Evolutionary conservation across 2,113 vertebrate species (phyloP), one percentile per base, ranked within the genome.

Genomic region (Chiloscyllium plagiosum): DNA sequence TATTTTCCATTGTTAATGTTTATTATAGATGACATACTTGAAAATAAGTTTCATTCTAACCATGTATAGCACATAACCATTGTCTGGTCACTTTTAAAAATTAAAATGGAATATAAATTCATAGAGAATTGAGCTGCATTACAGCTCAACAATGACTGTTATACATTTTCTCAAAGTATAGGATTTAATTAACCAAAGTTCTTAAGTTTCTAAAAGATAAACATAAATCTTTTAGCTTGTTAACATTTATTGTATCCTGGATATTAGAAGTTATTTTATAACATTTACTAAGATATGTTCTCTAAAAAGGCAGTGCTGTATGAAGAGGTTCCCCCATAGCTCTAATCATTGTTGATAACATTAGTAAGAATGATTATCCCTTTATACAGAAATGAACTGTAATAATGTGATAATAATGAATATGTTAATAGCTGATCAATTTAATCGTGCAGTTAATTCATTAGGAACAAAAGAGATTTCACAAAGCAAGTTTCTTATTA

Each of bases 361-460:
- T 61, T 61, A 56, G 10, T 90, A 33, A 15, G 87, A 90, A 61
- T 33, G 26, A 90, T 56, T 33, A 33, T 13, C 85, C 6, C n/a
- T 83, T 83, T 83, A 17, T 83, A 83, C 15, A 17, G 78, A 83
- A 83, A 42, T 37, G 37, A 83, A 19, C 15, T 42, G n/a, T 83
- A 13, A 37, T n/a, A 42, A n/a, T 42, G 15, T 42, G 78, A 17
- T 83, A 37, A 12, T 83, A 83, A 83, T 72, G 70, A 29, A 72
- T 83, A 80, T 80, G n/a, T 80, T 37, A 80, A 80, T 15, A 83
- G 78, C n/a, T 83, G n/a, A 83, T 83, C 78, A 83, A 37, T 83
- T 83, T 83, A 83, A 83, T 37, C 19, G 78, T 42, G 78, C 78
- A 83, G 37, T 83, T 83, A 83, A 83, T 37, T 42, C n/a, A 37